phyloP scores from a whole-genome alignment of 2,797 vertebrate species.

The Phalloptychus januarius region DNA sequence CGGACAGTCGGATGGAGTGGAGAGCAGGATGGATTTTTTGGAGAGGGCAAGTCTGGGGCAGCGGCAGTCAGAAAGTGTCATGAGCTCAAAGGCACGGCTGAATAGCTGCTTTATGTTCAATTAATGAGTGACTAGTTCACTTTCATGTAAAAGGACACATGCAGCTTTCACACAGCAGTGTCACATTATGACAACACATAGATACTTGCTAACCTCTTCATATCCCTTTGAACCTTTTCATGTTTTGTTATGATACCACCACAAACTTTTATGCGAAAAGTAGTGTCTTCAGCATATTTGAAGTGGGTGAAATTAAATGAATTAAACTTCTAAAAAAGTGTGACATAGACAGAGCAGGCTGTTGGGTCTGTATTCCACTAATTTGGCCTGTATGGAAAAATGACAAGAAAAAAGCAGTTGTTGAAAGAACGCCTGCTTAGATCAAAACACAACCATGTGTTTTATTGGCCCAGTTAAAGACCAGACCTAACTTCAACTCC shows the following conservation, averaged over 20 bases:
- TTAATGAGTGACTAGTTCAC: constrained; percentile 44
- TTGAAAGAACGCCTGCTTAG: not conserved
- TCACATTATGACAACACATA: constrained; percentile 8
- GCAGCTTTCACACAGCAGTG: constrained; percentile 13
- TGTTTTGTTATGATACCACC: not conserved
- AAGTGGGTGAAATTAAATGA: not conserved
- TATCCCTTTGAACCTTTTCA: not conserved
- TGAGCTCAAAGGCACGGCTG: constrained; percentile 26
- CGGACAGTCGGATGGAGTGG: constrained; percentile 48
- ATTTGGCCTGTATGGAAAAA: not conserved
- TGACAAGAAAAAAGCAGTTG: not conserved
- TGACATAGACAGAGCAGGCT: not conserved
- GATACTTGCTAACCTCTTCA: not conserved
- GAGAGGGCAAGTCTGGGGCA: constrained; percentile 70
- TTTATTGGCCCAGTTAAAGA: not conserved
- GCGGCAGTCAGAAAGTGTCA: constrained; percentile 39
- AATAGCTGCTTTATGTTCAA: constrained; percentile 46
- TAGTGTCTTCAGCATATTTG: not conserved
- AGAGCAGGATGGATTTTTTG: constrained; percentile 24
- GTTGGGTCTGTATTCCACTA: not conserved
- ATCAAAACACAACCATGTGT: not conserved
- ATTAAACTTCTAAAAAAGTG: not conserved
- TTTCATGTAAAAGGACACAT: constrained; percentile 31
- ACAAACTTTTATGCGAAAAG: not conserved
- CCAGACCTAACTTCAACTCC: not conserved